These are phyloP conservation scores for Lathamus discolor DNA, from an alignment of 2,113 vertebrate genomes.

Conservation along the genomic window DNA sequence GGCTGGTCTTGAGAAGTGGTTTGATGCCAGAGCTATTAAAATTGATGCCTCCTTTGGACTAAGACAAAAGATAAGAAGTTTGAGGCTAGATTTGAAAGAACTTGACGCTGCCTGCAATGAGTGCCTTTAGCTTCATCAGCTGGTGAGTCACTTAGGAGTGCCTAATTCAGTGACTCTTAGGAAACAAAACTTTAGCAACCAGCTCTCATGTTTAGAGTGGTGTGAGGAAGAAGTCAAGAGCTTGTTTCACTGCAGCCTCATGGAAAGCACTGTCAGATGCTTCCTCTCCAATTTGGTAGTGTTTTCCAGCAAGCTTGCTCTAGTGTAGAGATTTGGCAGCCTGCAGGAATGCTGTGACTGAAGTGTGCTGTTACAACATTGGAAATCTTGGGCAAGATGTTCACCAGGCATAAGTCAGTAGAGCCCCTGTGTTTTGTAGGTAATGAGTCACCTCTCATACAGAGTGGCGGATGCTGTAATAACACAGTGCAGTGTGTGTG, in stretches of 20 bases:
- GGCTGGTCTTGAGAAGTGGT: not conserved
- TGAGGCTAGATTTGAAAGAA: not conserved
- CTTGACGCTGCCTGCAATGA: not conserved
- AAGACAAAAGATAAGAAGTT: not conserved
- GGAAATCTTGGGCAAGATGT: not conserved
- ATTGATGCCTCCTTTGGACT: constrained; percentile 8
- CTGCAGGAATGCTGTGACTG: not conserved
- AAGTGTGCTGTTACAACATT: not conserved
- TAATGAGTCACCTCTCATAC: not conserved
- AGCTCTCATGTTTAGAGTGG: not conserved
- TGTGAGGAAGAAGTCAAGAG: not conserved
- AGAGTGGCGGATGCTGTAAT: not conserved
- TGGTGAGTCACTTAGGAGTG: constrained; percentile 35
- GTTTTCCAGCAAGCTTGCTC: not conserved
- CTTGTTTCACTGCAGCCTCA: not conserved
- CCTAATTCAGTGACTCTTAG: not conserved
- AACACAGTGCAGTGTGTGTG: accelerated
- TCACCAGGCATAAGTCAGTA: not conserved
- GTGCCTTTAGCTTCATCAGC: not conserved
- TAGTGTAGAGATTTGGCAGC: not conserved
- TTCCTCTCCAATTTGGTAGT: not conserved
- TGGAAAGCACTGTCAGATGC: not conserved
- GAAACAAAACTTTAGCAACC: not conserved
- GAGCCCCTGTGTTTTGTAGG: not conserved
- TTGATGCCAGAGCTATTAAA: constrained; percentile 22